Evolutionary conservation across 2,113 vertebrate species (phyloP).

Genomic region (Terrapene triunguis): DNA sequence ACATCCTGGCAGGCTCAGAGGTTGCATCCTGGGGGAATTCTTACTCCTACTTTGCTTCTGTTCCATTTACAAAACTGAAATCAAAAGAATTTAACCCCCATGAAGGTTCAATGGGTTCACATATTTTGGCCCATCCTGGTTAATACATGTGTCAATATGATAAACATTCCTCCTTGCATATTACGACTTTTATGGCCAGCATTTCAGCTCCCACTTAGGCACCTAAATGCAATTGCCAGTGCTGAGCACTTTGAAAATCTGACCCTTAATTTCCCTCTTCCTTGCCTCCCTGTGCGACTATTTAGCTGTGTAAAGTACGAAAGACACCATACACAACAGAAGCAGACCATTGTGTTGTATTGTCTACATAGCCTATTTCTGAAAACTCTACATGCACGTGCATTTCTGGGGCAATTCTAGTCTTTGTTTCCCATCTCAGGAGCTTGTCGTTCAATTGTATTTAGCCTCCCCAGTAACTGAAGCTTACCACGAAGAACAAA

Average conservation of each 20-base stretch:
- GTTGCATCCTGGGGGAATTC: conserved; percentile 1
- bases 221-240: not conserved
- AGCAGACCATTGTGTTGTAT: not conserved
- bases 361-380: not conserved
- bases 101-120: conserved; percentile 31
- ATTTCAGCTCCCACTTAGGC: conserved; percentile 32
- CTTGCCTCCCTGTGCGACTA: conserved; percentile 9
- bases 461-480: conserved; percentile 45
- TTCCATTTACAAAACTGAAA: conserved; percentile 37
- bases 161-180: conserved; percentile 13
- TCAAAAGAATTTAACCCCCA: conserved; percentile 16
- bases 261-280: conserved; percentile 38
- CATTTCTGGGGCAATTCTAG: not conserved
- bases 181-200: not conserved
- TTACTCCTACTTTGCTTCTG: not conserved
- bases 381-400: not conserved
- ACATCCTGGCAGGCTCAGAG: not conserved
- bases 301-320: not conserved
- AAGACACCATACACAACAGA: not conserved
- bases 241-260: conserved; percentile 46
- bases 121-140: not conserved
- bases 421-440: not conserved
- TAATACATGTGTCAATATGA: conserved; percentile 54
- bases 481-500: conserved; percentile 40
- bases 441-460: conserved; percentile 39